Evolutionary conservation across 2,888 invertebrate genomes (phyloP), one percentile per base, ranked within the genome.

Genomic region (Napeogenes inachia): DNA sequence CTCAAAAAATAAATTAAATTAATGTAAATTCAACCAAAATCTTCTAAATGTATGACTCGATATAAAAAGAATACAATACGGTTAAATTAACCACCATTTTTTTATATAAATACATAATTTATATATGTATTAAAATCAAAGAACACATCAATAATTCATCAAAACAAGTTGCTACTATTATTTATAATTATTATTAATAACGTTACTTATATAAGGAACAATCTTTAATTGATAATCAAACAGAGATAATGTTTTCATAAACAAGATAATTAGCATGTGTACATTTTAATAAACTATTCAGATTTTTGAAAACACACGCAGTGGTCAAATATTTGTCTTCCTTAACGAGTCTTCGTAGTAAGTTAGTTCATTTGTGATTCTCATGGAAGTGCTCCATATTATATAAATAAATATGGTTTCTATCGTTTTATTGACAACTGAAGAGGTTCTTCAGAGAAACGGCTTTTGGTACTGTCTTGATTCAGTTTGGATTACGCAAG

Each of bases 401-500:
- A 2, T 2, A 6, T 38, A 42, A 42, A 10, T 12, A 42, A 50
- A 50, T 61, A 89, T 90, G 89, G 88, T 90, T 67, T 87, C 89
- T 53, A 72, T 82, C 70, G 77, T 87, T 67, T 74, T 89, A 53
- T 71, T 89, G 45, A 85, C 89, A 8, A 89, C 89, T 0, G 90
- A 90, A 71, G 89, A 90, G 67, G 78, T 87, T 45, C 81, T 90
- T 55, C 79, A 84, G 68, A 80, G 78, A 72, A 91, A 91, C 77
- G 73, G 72, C 59, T 88, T 80, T 72, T 91, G 91, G 91, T 76
- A 79, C 66, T 77, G 81, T 56, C 76, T 91, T 73, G 88, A 88
- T 68, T 74, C 80, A 38, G 53, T 82, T 47, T 91, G 91, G 91
- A 72, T 80, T 47, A 81, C 84, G 3, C 82, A 85, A 68, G 90